Evolutionary conservation across 2,113 vertebrate genomes (phyloP).

Genomic region (Megatriorchis doriae): DNA sequence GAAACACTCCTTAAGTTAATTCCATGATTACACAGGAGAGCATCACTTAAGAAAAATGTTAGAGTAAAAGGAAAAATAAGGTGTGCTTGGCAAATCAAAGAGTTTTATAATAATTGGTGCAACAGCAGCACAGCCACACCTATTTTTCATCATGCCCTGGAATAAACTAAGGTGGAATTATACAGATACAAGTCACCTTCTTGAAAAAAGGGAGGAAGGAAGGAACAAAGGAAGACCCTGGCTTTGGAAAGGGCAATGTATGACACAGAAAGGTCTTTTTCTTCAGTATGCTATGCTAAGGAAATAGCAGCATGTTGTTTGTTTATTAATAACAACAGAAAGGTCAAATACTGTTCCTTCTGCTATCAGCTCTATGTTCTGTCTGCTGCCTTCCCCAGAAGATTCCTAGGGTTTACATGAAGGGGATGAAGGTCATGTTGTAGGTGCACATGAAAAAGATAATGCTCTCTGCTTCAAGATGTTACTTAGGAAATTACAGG

Average conservation of each 20-base stretch:
- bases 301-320: background rate
- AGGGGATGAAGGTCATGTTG: background rate
- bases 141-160: background rate
- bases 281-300: background rate
- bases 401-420: background rate
- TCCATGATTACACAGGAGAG: background rate
- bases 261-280: background rate
- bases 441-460: background rate
- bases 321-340: conserved; percentile 1
- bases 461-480: background rate
- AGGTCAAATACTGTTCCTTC: background rate
- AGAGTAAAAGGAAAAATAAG: background rate
- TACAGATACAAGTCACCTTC: background rate
- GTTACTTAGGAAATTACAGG: background rate
- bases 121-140: background rate
- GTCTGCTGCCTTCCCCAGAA: background rate
- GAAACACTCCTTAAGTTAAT: background rate
- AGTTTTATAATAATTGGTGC: background rate
- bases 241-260: background rate
- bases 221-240: background rate
- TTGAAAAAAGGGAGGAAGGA: background rate
- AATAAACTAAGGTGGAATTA: background rate
- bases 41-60: background rate
- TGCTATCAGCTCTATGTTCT: background rate
- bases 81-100: background rate